phyloP scores from a whole-genome alignment of 2,797 vertebrate species.

The Eulemur albifrons region DNA sequence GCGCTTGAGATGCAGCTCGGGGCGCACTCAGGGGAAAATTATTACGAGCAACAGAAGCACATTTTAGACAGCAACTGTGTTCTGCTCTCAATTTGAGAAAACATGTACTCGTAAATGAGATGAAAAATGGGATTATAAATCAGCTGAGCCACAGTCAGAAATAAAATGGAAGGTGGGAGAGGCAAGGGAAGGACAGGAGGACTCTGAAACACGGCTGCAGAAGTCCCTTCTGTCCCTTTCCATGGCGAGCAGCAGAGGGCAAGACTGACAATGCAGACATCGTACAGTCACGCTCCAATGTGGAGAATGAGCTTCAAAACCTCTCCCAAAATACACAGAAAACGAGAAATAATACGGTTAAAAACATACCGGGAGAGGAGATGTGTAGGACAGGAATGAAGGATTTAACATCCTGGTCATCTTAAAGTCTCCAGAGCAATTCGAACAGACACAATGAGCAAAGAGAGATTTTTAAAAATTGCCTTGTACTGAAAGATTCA shows the following conservation, averaged over 20 bases:
- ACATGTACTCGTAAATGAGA: background rate
- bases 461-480: background rate
- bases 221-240: too few species aligned
- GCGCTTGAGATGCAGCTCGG: background rate
- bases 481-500: background rate
- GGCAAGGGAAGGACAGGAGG: background rate
- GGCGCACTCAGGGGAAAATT: accelerated
- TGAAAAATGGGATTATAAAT: background rate
- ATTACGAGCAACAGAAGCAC: background rate
- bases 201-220: background rate
- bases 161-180: background rate
- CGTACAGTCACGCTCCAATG: background rate
- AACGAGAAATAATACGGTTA: background rate
- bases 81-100: background rate
- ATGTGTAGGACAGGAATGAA: background rate
- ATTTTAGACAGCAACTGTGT: background rate
- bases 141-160: background rate
- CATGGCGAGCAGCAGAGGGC: background rate
- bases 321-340: background rate
- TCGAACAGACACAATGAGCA: background rate
- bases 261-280: background rate
- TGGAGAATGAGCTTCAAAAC: background rate
- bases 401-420: background rate
- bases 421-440: background rate
- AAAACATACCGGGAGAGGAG: background rate